Conservation (phyloP, 2,888 invertebrate species). For the Anarsia innoxiella region DNA sequence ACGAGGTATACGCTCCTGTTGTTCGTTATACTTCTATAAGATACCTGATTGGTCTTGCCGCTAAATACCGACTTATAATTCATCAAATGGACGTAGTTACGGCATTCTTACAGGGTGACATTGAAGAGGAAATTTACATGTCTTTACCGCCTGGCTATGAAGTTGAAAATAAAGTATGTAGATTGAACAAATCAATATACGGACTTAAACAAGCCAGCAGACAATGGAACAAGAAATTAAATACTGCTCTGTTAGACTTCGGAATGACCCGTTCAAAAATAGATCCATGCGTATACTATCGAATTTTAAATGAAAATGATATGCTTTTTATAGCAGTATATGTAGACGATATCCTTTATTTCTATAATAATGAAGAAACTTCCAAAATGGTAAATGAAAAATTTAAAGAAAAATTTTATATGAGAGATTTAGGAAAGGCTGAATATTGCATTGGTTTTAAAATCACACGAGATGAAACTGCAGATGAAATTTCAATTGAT, state of each 20-base stretch:
- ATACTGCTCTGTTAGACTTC: background rate
- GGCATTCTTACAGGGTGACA: slow-evolving; percentile 20
- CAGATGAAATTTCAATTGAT: slow-evolving; percentile 13
- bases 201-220: background rate
- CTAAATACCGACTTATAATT: too few relatives aligned
- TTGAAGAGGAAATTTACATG: slow-evolving; percentile 20
- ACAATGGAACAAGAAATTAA: slow-evolving; percentile 1
- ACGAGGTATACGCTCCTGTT: slow-evolving; percentile 17
- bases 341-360: background rate
- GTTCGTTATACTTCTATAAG: slow-evolving; percentile 16
- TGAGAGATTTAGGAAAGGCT: background rate
- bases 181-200: background rate
- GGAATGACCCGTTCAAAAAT: background rate
- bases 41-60: too few relatives aligned
- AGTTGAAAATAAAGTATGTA: background rate
- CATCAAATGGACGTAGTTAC: too few relatives aligned
- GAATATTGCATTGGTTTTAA: background rate
- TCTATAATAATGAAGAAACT: background rate
- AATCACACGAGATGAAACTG: background rate
- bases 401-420: background rate
- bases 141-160: slow-evolving; percentile 13
- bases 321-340: background rate
- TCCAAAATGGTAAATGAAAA: background rate
- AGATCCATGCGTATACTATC: background rate
- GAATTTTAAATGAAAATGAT: background rate